A percentile compares a stretch with the other conserved stretches of the same genome.
Conservation (phyloP, 1,140 invertebrate genomes). For the Caerostris darwini region DNA sequence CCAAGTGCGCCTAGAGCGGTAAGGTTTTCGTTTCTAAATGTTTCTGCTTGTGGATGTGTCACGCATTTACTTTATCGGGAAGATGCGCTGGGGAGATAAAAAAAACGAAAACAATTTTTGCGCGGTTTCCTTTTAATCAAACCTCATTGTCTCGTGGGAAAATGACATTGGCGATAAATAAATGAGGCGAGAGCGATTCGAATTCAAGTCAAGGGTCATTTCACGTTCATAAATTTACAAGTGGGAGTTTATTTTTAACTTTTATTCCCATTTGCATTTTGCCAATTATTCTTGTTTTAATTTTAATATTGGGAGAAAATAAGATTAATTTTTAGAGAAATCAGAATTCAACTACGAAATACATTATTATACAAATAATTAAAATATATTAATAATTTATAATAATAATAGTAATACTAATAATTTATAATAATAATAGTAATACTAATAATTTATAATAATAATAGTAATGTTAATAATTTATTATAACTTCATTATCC, state of each 20-base stretch:
- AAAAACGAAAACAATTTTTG: conserved; percentile 48
- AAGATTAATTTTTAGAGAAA: background rate
- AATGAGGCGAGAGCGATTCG: conserved; percentile 9
- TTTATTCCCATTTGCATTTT: background rate
- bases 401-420: too few relatives aligned
- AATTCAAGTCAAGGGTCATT: background rate
- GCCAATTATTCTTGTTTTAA: background rate
- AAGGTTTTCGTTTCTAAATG: background rate
- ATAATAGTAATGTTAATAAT: too few relatives aligned
- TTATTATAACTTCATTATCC: too few relatives aligned
- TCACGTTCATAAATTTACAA: background rate
- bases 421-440: too few relatives aligned
- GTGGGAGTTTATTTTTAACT: background rate
- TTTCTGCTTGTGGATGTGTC: conserved; percentile 31
- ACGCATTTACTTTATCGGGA: conserved; percentile 28
- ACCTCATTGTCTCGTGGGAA: conserved; percentile 69
- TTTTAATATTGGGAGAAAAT: background rate
- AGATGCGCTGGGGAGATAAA: conserved; percentile 43
- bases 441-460: too few relatives aligned
- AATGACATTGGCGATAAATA: conserved; percentile 12
- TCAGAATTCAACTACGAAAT: too few relatives aligned
- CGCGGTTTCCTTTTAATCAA: conserved; percentile 38
- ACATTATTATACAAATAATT: too few relatives aligned
- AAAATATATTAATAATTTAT: too few relatives aligned
- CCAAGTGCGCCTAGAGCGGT: conserved; percentile 10